Evolutionary conservation across 1,140 invertebrate genomes (phyloP).

Genomic region (Pteromalus puparum): DNA sequence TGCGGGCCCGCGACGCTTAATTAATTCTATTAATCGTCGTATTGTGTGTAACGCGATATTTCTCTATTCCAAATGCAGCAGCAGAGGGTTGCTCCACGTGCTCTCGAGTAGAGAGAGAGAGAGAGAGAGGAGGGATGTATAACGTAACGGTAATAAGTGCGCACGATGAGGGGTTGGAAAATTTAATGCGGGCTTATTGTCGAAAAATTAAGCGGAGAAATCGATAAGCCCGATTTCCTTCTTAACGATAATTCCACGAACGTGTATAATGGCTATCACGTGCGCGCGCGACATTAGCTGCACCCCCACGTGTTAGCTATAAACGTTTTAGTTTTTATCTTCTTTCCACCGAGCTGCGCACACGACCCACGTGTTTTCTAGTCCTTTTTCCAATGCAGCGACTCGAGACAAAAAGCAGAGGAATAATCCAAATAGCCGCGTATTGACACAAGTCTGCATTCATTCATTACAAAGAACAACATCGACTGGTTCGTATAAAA

Average conservation of each 20-base stretch:
- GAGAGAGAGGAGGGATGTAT: too few relatives aligned
- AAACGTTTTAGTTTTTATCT: too few relatives aligned
- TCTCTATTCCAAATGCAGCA: not conserved
- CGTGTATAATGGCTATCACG: too few relatives aligned
- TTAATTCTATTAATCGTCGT: constrained; percentile 1
- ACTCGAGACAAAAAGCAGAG: too few relatives aligned
- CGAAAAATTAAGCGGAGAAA: not conserved
- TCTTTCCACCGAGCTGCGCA: too few relatives aligned
- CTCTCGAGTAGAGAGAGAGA: too few relatives aligned
- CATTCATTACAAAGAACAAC: constrained; percentile 4
- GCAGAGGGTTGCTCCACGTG: not conserved
- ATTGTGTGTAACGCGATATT: not conserved
- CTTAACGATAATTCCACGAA: too few relatives aligned
- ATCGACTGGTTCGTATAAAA: not conserved
- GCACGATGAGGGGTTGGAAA: not conserved
- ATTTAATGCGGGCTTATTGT: not conserved
- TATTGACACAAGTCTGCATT: not conserved
- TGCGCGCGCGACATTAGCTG: not conserved
- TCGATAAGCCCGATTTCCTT: not conserved
- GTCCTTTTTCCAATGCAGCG: too few relatives aligned
- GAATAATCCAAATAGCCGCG: not conserved
- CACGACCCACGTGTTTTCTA: too few relatives aligned
- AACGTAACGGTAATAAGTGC: not conserved
- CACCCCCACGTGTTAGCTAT: not conserved
- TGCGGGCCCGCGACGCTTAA: not conserved